Evolutionary conservation across 1,140 invertebrate species (phyloP).

Genomic region (Eulimnadia texana): DNA sequence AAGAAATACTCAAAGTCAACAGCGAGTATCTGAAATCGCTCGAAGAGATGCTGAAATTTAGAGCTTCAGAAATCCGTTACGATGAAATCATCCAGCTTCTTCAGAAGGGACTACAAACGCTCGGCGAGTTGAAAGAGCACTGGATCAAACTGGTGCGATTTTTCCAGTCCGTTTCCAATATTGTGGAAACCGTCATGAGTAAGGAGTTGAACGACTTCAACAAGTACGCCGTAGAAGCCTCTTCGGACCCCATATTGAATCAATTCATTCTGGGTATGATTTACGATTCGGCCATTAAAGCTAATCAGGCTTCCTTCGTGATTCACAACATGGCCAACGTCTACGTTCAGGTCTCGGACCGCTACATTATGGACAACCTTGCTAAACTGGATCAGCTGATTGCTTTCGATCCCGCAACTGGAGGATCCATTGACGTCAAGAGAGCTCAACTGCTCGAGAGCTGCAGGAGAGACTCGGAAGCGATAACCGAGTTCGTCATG

Average conservation of each 20-base stretch:
- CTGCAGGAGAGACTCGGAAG: neutral
- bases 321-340: constrained; percentile 7
- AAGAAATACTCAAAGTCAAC: neutral
- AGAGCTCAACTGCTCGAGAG: neutral
- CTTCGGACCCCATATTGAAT: neutral
- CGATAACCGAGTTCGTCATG: neutral
- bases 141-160: constrained; percentile 8
- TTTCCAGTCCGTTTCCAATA: constrained; percentile 4
- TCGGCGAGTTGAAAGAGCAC: neutral
- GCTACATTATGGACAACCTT: constrained; percentile 9
- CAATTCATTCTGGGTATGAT: constrained; percentile 1
- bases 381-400: constrained; percentile 6
- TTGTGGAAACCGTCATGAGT: neutral
- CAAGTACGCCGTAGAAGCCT: constrained; percentile 1
- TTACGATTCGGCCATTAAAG: constrained; percentile 8
- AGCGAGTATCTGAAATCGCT: neutral
- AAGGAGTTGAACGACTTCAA: constrained; percentile 2
- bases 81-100: neutral
- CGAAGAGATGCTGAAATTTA: neutral
- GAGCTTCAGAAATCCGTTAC: constrained; percentile 1
- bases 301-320: constrained; percentile 5
- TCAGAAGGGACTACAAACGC: neutral
- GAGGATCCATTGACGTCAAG: neutral
- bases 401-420: neutral
- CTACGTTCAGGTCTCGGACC: constrained; percentile 5